Evolutionary conservation across 2,797 vertebrate genomes (phyloP), one percentile per base, ranked within the genome.

Genomic region (Euthynnus affinis): DNA sequence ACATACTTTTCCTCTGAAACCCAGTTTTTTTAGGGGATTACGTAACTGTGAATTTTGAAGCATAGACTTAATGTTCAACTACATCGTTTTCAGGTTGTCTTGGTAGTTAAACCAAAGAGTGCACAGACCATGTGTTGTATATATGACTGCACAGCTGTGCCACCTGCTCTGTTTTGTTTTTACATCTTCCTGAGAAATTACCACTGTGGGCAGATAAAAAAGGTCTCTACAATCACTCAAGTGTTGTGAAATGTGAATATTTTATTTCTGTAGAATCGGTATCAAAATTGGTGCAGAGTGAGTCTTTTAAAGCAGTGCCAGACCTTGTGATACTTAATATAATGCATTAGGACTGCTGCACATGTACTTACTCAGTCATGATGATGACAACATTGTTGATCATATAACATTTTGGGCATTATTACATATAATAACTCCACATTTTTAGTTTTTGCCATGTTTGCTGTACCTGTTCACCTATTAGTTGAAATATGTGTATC

Each of bases 21-120:
- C 78, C 72, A 68, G 29, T 89, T 88, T 74, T 80, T 78, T 83
- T 42, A 64, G 34, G 64, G 51, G 51, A 87, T 91, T 91, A 89
- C 73, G 64, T 89, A 91, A 91, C 71, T 13, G 17, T 52, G 72
- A 71, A 84, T 89, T 83, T 78, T 87, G 46, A 83, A 87, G 78
- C 62, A 67, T 25, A 64, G 80, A 78, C 74, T 74, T 82, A 29
- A 74, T 85, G 76, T 84, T 87, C 29, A 56, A 23, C 63, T 78
- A 3, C 58, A 76, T 82, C 9, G 14, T 84, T 74, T 81, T 59
- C 9, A 20, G 56, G 58, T 65, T 67, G 40, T 81, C 46, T 78
- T 53, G 58, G 42, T 70, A 60, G 17, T 65, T 40, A 59, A 82
- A 67, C 46, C 42, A 42, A n/a, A 59, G 62, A 64, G 23, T 71